A percentile compares a stretch with the other conserved stretches of the same genome.
phyloP scores from a whole-genome alignment of 1,140 invertebrate species.

The Drosophila ficusphila region DNA sequence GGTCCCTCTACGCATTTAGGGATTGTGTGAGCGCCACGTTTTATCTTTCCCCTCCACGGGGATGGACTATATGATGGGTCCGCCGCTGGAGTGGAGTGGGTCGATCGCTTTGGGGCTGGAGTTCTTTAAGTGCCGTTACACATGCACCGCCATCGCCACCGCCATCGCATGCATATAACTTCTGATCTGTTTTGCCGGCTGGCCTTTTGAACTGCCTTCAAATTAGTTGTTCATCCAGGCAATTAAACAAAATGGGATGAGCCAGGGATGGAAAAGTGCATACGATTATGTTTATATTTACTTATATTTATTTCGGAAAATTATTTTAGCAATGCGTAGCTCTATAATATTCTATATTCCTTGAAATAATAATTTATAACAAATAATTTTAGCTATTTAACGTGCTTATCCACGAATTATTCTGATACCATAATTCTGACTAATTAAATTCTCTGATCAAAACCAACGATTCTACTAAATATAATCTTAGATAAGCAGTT shows the following conservation, averaged over 20 bases:
- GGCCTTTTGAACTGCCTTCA: conserved; percentile 77
- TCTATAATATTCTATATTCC: too few relatives aligned
- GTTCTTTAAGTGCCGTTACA: conserved; percentile 73
- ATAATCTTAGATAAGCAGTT: too few relatives aligned
- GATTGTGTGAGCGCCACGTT: conserved; percentile 51
- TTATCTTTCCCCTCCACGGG: conserved; percentile 56
- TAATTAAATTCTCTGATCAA: too few relatives aligned
- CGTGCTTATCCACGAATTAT: too few relatives aligned
- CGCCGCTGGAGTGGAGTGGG: neutral
- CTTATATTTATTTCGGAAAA: too few relatives aligned
- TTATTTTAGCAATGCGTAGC: too few relatives aligned
- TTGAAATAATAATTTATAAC: too few relatives aligned
- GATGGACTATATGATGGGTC: neutral
- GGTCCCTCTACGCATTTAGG: conserved; percentile 1
- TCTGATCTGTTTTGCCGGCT: conserved; percentile 70
- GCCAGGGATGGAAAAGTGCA: neutral
- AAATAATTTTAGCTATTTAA: too few relatives aligned
- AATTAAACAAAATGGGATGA: conserved; percentile 74
- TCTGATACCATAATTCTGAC: too few relatives aligned
- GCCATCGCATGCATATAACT: conserved; percentile 64
- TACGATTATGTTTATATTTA: too few relatives aligned
- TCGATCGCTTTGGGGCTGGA: neutral
- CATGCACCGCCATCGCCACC: conserved; percentile 57
- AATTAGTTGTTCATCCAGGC: conserved; percentile 81
- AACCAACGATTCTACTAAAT: too few relatives aligned